Evolutionary conservation across 2,113 vertebrate species (phyloP).

Genomic region (Orthochromis indermauri): DNA sequence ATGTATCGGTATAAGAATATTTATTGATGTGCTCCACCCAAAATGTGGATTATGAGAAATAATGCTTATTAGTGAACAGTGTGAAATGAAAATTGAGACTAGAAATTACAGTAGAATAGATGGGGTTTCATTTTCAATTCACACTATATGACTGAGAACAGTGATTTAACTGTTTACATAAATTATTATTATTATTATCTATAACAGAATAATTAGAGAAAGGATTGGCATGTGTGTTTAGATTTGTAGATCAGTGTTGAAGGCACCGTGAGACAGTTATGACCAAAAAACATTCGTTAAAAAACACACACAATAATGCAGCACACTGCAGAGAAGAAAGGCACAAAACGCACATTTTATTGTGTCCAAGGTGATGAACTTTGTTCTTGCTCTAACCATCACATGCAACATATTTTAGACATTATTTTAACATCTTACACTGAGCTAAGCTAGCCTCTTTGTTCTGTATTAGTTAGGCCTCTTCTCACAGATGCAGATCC

Average conservation of each 20-base stretch:
- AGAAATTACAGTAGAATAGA: not conserved
- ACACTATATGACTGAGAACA: not conserved
- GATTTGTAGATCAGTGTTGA: not conserved
- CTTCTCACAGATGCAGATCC: not conserved
- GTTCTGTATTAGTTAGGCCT: not conserved
- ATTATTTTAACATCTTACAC: not conserved
- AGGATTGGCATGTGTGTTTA: not conserved
- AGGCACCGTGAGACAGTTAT: too few species aligned
- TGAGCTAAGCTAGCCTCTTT: not conserved
- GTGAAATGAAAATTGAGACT: not conserved
- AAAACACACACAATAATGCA: not conserved
- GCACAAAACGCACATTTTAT: not conserved
- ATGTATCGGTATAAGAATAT: conserved; percentile 4
- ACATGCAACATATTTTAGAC: not conserved
- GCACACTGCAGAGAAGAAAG: not conserved
- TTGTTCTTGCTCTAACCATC: not conserved
- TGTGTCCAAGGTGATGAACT: not conserved
- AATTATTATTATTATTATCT: not conserved
- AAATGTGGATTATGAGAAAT: conserved; percentile 4
- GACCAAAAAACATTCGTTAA: not conserved
- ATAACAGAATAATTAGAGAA: not conserved
- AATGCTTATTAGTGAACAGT: not conserved
- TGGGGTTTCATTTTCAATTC: not conserved
- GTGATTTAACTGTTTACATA: not conserved
- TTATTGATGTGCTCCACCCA: not conserved